phyloP scores from a whole-genome alignment of 2,888 invertebrate species.

The Andrena bicolor region DNA sequence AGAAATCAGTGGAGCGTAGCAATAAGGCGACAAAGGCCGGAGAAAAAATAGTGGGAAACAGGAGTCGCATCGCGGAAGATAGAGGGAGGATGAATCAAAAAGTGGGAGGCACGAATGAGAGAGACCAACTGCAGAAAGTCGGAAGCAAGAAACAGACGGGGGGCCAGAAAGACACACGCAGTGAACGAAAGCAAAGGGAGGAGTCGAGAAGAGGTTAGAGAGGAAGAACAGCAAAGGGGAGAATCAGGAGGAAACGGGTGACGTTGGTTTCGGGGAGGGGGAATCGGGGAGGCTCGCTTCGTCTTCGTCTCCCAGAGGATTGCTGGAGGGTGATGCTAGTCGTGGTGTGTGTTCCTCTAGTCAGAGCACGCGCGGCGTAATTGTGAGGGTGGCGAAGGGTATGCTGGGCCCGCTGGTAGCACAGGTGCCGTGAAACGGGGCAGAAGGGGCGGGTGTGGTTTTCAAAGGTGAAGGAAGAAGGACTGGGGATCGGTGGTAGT shows the following conservation, averaged over 20 bases:
- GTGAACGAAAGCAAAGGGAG: constrained; percentile 15
- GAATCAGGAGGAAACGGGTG: constrained; percentile 28
- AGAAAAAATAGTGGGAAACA: neutral
- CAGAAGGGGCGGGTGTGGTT: constrained; percentile 26
- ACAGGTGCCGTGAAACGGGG: constrained; percentile 56
- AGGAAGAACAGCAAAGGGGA: constrained; percentile 45
- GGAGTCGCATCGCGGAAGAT: neutral
- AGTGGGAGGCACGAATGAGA: neutral
- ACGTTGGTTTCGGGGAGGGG: neutral
- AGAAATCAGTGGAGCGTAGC: neutral
- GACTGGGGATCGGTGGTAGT: constrained; percentile 55
- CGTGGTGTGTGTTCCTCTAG: constrained; percentile 81
- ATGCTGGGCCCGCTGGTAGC: constrained; percentile 67
- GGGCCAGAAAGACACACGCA: constrained; percentile 23
- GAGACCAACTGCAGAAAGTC: neutral
- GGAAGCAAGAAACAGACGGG: constrained; percentile 23
- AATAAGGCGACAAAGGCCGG: neutral
- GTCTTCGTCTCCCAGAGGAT: constrained; percentile 25
- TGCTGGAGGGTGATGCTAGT: constrained; percentile 65
- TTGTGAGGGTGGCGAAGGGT: constrained; percentile 81
- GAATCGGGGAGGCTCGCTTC: constrained; percentile 2
- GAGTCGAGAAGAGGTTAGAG: constrained; percentile 23
- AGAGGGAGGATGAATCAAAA: neutral
- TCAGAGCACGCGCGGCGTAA: constrained; percentile 84
- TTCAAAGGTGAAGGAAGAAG: constrained; percentile 44